Conservation (phyloP, 35 echinoderm and acorn worm species). For the Ptychodera flava region DNA sequence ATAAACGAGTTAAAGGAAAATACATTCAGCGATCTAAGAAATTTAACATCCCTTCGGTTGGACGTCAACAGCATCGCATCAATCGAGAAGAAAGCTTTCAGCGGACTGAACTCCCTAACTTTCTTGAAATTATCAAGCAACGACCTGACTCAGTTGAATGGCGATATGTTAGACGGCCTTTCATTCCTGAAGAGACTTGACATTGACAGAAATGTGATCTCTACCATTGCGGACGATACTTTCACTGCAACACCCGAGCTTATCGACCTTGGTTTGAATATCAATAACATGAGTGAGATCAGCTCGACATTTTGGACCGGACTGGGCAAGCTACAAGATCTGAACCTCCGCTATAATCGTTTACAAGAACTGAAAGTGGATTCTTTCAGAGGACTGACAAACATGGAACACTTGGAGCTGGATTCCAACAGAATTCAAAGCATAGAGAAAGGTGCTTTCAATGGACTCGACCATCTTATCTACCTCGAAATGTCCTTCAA, state of each 20-base stretch:
- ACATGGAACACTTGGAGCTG: not conserved
- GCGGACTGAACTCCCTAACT: not conserved
- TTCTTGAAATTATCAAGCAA: not conserved
- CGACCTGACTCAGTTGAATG: not conserved
- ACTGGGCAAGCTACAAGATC: not conserved
- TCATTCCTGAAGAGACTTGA: not conserved
- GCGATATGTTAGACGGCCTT: not conserved
- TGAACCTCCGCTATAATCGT: not conserved
- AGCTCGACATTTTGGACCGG: not conserved
- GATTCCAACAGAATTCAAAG: not conserved
- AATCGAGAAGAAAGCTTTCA: not conserved
- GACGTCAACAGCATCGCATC: not conserved
- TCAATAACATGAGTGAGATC: not conserved
- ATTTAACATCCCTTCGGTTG: not conserved
- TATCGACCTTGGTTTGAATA: not conserved
- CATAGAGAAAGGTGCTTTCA: not conserved
- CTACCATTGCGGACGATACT: not conserved
- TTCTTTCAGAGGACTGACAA: not conserved
- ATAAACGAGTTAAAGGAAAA: no score
- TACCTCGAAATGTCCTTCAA: not conserved
- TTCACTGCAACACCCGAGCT: not conserved
- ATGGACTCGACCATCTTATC: not conserved
- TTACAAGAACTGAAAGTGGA: not conserved
- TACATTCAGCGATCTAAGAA: not conserved
- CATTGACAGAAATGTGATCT: not conserved